Percentiles rank a stretch among this genome's conserved stretches.
Conservation (phyloP, 2,888 invertebrate species). For the Entomobrya multifasciata region DNA sequence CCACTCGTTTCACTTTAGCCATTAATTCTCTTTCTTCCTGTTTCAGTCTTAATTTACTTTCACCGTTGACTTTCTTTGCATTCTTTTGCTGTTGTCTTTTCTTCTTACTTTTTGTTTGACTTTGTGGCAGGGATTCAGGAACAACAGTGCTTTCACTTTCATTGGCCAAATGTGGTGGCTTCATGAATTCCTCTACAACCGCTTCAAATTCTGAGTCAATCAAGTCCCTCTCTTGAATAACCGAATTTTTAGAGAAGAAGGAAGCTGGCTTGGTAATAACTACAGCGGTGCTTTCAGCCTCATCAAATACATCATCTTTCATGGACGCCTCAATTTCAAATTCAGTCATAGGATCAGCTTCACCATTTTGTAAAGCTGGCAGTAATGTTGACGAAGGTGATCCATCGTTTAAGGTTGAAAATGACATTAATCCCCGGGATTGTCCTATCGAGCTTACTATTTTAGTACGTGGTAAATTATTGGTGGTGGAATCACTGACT, state of each 20-base stretch:
- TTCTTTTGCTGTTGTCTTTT: constrained; percentile 34
- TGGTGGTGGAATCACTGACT: constrained; percentile 19
- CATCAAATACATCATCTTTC: constrained; percentile 11
- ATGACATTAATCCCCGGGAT: constrained; percentile 33
- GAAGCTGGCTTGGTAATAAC: neutral
- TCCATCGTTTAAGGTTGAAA: constrained; percentile 27
- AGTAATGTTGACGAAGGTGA: neutral
- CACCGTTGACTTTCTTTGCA: neutral
- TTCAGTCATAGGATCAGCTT: neutral
- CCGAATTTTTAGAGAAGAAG: neutral
- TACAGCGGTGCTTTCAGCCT: neutral
- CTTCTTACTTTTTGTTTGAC: neutral
- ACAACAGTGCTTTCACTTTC: too few relatives aligned
- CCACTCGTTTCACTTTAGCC: constrained; percentile 81
- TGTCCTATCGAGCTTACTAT: neutral
- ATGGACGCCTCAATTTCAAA: neutral
- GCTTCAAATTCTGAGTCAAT: constrained; percentile 51
- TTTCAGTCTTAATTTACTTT: constrained; percentile 32
- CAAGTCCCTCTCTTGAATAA: constrained; percentile 62
- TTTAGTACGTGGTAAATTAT: neutral
- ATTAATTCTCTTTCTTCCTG: constrained; percentile 72
- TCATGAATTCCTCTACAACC: constrained; percentile 16
- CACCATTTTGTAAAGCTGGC: neutral
- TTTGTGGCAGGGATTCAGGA: neutral
- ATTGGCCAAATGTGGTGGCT: too few relatives aligned